Evolutionary conservation across 2,888 invertebrate species (phyloP).

Genomic region (Eupithecia abbreviata): DNA sequence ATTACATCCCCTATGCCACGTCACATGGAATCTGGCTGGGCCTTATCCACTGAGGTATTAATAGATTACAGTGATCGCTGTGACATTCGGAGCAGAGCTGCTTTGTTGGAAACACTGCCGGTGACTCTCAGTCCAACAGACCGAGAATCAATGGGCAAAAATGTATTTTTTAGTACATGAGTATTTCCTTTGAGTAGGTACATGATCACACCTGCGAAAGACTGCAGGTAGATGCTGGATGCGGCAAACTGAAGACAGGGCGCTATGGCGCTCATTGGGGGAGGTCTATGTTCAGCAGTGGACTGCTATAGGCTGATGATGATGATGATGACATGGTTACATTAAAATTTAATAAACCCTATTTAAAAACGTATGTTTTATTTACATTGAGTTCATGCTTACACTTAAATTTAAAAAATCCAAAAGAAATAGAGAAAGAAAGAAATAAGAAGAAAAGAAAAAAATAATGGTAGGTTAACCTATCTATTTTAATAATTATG

Average conservation of each 20-base stretch:
- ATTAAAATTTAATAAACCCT: not conserved
- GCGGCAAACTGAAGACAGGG: too few species aligned
- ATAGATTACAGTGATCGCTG: conserved; percentile 13
- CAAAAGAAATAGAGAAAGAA: too few species aligned
- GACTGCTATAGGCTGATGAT: too few species aligned
- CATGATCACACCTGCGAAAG: too few species aligned
- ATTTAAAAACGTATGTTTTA: too few species aligned
- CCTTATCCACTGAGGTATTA: conserved; percentile 15
- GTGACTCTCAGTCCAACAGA: not conserved
- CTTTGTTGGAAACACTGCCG: conserved; percentile 7
- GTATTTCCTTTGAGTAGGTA: not conserved
- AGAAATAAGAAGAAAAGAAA: not conserved
- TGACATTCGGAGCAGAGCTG: conserved; percentile 3
- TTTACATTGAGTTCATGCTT: too few species aligned
- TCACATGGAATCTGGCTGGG: conserved; percentile 26
- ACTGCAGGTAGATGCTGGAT: too few species aligned
- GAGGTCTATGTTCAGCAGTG: too few species aligned
- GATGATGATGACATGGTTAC: too few species aligned
- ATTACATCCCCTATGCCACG: conserved; percentile 27
- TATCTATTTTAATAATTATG: not conserved
- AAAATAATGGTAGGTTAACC: not conserved
- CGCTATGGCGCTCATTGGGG: too few species aligned
- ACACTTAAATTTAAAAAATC: too few species aligned
- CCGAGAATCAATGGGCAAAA: not conserved
- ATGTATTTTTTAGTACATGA: too few species aligned